Base-by-base conservation (phyloP, 2,797 vertebrate genomes). In the Parambassis ranga region DNA sequence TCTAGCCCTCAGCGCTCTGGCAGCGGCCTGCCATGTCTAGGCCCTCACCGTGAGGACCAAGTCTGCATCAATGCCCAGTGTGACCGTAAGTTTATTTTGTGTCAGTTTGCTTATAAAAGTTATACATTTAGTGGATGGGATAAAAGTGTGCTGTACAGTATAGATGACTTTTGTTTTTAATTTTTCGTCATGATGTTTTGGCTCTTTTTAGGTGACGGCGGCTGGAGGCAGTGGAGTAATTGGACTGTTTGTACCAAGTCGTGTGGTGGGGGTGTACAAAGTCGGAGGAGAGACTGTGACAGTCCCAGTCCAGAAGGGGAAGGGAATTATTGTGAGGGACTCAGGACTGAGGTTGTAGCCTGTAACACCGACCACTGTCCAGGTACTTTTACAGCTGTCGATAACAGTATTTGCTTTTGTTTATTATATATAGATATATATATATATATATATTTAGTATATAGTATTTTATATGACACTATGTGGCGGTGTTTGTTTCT, bases 241-340 rank as follows among this genome's bases (percentile, higher is more conserved):
- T 96, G 95, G 95, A 93, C 92, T 0, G 79, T 74, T 10, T 97
- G 96, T 55, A 94, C 91, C 51, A 92, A 93, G 84, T 95, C 92
- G 1, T 97, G 95, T 11, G 95, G 95, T 2, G 92, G 91, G 7
- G 95, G 96, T 13, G 78, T 96, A 41, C 73, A 56, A 37, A 94
- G 90, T 65, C 90, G 91, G 5, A 86, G 74, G 42, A 88, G 94
- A 42, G 81, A 83, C 44, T 97, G 95, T 56, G 85, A 94, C 85
- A 92, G 70, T 42, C 95, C 95, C 0, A 6, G 44, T 13, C 93
- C 92, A 0, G 87, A 89, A 46, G 91, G 90, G 11, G 87, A 87
- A 1, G 95, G 94, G 6, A 87, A 93, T 55, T 95, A 93, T 84
- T 97, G 95, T 2, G 94, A 96, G 73, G 95, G 95, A 0, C 87